Percentiles rank a stretch among this genome's conserved stretches.
These are phyloP conservation scores for Hozukius guyotensis DNA, from an alignment of 2,797 vertebrate genomes.

Conservation along the genomic window DNA sequence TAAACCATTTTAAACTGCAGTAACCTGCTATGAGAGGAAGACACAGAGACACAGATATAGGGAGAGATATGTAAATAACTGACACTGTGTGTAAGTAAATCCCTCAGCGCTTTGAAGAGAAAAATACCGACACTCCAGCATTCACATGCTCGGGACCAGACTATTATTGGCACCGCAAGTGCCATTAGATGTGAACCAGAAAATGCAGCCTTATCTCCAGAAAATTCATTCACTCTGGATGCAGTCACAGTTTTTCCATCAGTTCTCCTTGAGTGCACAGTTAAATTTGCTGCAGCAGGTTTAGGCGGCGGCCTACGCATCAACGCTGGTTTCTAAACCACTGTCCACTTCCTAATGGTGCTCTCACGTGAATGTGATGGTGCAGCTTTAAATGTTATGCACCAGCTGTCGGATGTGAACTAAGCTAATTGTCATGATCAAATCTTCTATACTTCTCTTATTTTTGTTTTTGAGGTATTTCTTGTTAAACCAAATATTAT, in stretches of 20 bases:
- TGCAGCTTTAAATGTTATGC: background rate
- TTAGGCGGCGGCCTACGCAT: background rate
- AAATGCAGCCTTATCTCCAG: constrained; percentile 34
- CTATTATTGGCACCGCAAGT: constrained; percentile 17
- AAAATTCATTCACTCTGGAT: constrained; percentile 46
- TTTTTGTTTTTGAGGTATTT: background rate
- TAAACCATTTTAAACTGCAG: background rate
- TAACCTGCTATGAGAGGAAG: background rate
- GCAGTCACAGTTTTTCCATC: constrained; percentile 48
- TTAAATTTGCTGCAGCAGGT: constrained; percentile 36
- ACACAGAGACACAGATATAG: background rate
- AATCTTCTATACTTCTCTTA: background rate
- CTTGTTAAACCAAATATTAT: background rate
- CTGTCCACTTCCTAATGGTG: background rate
- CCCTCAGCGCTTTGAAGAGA: background rate
- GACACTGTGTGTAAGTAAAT: background rate
- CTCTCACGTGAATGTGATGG: background rate
- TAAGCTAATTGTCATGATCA: background rate
- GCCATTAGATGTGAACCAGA: constrained; percentile 28
- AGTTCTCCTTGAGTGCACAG: constrained; percentile 44
- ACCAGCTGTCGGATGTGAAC: background rate
- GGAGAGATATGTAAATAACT: background rate
- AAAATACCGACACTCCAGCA: background rate
- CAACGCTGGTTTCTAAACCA: constrained; percentile 21
- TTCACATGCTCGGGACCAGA: constrained; percentile 4